Conservation (phyloP, 2,888 invertebrate species). For the Sipunculus nudus region DNA sequence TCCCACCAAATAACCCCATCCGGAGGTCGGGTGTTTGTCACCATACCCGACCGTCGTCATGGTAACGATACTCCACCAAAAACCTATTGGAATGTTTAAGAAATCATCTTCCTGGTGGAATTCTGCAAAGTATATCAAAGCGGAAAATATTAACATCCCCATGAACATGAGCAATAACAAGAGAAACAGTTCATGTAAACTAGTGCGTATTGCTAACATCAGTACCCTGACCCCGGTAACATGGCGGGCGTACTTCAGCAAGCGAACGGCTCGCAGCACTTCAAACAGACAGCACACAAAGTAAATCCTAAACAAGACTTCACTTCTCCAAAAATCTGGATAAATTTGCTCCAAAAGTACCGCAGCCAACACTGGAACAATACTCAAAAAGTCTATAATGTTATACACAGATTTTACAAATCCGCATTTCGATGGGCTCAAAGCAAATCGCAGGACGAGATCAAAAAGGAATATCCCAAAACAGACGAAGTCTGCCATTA, state of each 20-base stretch:
- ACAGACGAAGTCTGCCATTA: neutral
- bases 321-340: neutral
- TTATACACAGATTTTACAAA: neutral
- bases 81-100: conserved; percentile 4
- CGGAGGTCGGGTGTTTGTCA: conserved; percentile 14
- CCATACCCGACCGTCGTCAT: conserved; percentile 34
- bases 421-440: neutral
- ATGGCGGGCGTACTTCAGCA: neutral
- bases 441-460: neutral
- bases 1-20: conserved; percentile 24
- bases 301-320: neutral
- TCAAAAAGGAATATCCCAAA: neutral
- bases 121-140: neutral
- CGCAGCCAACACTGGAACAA: neutral
- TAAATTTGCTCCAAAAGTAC: neutral
- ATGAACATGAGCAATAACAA: neutral
- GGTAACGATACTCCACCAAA: conserved; percentile 29
- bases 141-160: conserved; percentile 1
- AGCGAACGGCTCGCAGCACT: neutral
- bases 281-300: neutral
- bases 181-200: neutral
- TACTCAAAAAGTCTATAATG: neutral
- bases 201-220: neutral
- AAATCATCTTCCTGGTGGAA: neutral
- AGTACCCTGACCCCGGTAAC: neutral